Base-by-base conservation (phyloP, 2,113 vertebrate genomes). In the Condylura cristata region DNA sequence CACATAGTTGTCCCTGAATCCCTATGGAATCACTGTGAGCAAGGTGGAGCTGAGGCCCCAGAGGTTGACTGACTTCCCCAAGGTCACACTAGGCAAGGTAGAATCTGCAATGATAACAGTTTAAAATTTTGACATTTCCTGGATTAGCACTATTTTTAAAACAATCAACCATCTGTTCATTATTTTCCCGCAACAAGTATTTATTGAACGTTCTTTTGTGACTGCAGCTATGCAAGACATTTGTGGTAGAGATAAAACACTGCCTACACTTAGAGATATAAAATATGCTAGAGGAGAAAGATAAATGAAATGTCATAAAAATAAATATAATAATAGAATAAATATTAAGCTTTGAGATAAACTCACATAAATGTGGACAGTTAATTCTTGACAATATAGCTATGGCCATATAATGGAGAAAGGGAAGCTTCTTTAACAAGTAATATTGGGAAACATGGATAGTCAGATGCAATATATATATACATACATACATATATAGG, bases 191-290 rank as follows among this genome's bases (percentile, higher is more conserved):
- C 34, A 87, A 56, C 8, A 68, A 89, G 66, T 4, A 65, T 26
- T 72, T 94, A 39, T 51, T 81, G 32, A 81, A 12, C 41, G 53
- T 71, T 66, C 71, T 93, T 92, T 90, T 61, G 66, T 88, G 39
- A 71, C n/a, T 56, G 6, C 8, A 41, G 53, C 34, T 88, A 41
- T 88, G 72, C 14, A 71, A 71, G 17, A 1, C 16, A 88, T 90
- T 94, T 91, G 9, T 16, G 37, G 89, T 70, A 79, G 32, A 75
- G 14, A 58, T 75, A 53, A 94, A 94, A 75, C 18, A 46, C 37
- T 53, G 20, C 16, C 6, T 56, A 9, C 0, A 48, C 46, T 18
- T 61, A 3, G 8, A 68, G 3, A n/a, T 34, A 68, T 68, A 16
- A 37, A 68, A 20, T 37, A 68, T 68, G 32, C 65, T 37, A 68